A percentile compares a stretch with the other conserved stretches of the same genome.
Conservation (phyloP, 2,797 vertebrate species). For the Hoplostethus mediterraneus region DNA sequence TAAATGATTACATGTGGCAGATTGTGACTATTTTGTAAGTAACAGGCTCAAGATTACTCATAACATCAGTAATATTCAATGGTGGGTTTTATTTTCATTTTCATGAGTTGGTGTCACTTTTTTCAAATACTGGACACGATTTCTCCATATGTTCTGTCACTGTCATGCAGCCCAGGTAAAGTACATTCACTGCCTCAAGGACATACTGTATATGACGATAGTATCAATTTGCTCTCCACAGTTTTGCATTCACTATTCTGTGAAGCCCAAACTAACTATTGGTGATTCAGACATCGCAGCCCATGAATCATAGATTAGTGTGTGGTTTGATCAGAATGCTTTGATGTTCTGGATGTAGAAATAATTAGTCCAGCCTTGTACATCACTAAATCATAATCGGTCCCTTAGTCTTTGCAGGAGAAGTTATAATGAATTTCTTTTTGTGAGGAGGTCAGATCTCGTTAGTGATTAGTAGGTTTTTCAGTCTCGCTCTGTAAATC, state of each 20-base stretch:
- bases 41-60: too few relatives aligned
- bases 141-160: background rate
- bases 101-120: too few relatives aligned
- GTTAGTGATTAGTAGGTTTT: background rate
- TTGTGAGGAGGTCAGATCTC: conserved; percentile 3
- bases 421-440: background rate
- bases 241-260: background rate
- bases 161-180: background rate
- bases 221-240: background rate
- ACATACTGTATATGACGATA: background rate
- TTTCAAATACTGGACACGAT: too few relatives aligned
- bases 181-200: background rate
- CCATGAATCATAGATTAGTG: background rate
- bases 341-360: conserved; percentile 12
- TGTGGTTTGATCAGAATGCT: conserved; percentile 5
- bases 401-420: conserved; percentile 10
- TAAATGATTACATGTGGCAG: too few relatives aligned
- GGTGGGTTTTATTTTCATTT: too few relatives aligned
- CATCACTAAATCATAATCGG: conserved; percentile 28
- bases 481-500: background rate
- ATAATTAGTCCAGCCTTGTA: background rate
- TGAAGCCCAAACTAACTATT: background rate
- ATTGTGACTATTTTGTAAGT: too few relatives aligned
- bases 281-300: background rate
- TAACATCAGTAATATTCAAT: too few relatives aligned